Evolutionary conservation across 2,113 vertebrate genomes (phyloP), one percentile per base, ranked within the genome.

Genomic region (Chaetura pelagica): DNA sequence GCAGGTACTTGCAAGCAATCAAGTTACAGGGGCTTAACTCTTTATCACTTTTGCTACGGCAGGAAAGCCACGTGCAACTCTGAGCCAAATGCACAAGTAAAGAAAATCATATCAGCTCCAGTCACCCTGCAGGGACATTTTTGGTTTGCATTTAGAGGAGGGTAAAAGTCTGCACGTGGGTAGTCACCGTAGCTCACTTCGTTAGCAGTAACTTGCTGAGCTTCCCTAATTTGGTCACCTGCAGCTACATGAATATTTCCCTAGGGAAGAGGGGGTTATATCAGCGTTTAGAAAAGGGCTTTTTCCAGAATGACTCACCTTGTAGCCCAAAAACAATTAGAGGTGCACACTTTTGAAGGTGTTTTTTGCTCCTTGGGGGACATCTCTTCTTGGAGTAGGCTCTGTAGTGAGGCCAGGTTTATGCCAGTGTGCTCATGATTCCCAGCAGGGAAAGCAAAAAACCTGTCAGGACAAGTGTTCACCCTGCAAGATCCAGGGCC

Each of bases 51-150:
- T 63, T 79, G 62, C 78, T 82, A 72, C 68, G 40, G 82, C 72
- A 67, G 88, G 82, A 87, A 87, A 90, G 68, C 63, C 51, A 63
- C 15, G 46, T 63, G 32, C 0, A 7, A 66, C 83, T 66, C 90
- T 12, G 42, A 95, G 88, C 82, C 79, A 95, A 92, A 83, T 51
- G 85, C 82, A 92, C 59, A 95, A 66, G 40, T 15, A 27, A 92
- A 93, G 54, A 7, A 73, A 87, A 93, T 71, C 4, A 0, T 44
- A 77, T 92, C 73, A 96, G 68, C 68, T 83, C 71, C 90, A 93
- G 72, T 35, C 96, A 92, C 85, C 88, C 95, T 66, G 82, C 92
- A 92, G 90, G 88, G 88, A 92, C 40, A 15, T 92, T 86, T 90
- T 90, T 84, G 63, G 15, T 92, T 92, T 74, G 86, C 83, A 29